Conservation (phyloP, 2,113 vertebrate species). For the Engraulis encrasicolus region DNA sequence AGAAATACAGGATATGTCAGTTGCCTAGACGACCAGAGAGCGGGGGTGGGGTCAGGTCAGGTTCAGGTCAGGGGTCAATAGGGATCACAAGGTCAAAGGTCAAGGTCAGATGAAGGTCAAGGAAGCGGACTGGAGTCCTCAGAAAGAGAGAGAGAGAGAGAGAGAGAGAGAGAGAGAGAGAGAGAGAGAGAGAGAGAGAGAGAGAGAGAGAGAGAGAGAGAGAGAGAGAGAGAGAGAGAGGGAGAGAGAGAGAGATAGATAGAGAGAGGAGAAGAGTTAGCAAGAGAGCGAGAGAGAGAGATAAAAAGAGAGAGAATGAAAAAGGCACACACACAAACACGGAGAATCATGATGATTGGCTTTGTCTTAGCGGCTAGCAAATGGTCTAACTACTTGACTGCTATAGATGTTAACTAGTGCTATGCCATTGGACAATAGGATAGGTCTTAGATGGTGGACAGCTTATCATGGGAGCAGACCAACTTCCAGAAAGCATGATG, state of each 20-base stretch:
- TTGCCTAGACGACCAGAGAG: conserved; percentile 52
- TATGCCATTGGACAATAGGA: background rate
- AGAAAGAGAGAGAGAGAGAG: background rate
- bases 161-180: conserved; percentile 10
- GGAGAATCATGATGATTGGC: background rate
- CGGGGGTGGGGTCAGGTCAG: too few relatives aligned
- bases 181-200: conserved; percentile 5
- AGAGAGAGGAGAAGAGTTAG: too few relatives aligned
- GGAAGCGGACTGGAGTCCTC: conserved; percentile 3
- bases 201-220: too few relatives aligned
- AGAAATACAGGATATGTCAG: conserved; percentile 50
- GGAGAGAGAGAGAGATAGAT: too few relatives aligned
- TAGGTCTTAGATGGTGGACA: background rate
- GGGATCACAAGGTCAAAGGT: background rate
- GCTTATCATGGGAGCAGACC: background rate
- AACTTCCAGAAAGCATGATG: background rate
- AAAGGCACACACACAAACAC: background rate
- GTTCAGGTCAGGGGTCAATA: conserved; percentile 21
- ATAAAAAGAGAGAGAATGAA: too few relatives aligned
- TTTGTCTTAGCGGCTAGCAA: background rate
- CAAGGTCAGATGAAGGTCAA: too few relatives aligned
- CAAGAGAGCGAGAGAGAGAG: too few relatives aligned
- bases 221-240: too few relatives aligned
- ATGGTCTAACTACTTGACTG: background rate
- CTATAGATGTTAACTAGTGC: background rate